Evolutionary conservation across 2,888 invertebrate species (phyloP).

Genomic region (Zele albiditarsus): DNA sequence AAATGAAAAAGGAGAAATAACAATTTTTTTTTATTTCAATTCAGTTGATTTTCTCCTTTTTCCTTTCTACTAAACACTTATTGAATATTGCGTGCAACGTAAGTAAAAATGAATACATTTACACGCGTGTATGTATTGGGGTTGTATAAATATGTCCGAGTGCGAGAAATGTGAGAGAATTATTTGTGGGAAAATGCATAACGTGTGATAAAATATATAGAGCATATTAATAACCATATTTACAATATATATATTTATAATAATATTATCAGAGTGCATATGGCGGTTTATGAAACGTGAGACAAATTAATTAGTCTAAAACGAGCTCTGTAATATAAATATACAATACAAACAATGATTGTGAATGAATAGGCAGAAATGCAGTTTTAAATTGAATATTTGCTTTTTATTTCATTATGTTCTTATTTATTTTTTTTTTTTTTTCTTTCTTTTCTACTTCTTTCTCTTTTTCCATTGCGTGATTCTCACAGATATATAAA

Average conservation of each 20-base stretch:
- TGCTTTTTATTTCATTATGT: conserved; percentile 26
- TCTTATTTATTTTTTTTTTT: conserved; percentile 34
- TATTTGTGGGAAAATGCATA: neutral
- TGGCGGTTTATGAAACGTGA: conserved; percentile 21
- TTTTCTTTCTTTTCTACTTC: conserved; percentile 30
- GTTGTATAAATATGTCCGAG: conserved; percentile 1
- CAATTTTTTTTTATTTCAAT: too few species aligned
- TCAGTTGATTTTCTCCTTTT: too few species aligned
- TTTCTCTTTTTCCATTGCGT: conserved; percentile 34
- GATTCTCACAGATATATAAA: conserved; percentile 26
- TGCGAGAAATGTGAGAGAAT: conserved; percentile 1
- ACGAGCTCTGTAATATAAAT: neutral
- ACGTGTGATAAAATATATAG: neutral
- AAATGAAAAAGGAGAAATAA: too few species aligned
- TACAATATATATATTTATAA: neutral
- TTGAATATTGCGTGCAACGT: too few species aligned
- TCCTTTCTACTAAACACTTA: too few species aligned
- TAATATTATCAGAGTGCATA: neutral
- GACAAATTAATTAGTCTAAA: conserved; percentile 48
- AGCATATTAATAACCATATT: neutral
- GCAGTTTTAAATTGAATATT: conserved; percentile 45
- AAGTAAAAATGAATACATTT: too few species aligned
- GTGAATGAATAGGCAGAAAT: conserved; percentile 50
- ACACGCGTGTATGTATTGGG: neutral
- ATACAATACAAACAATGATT: conserved; percentile 45